Evolutionary conservation across 2,797 vertebrate genomes (phyloP), one percentile per base, ranked within the genome.

Genomic region (Argentina silus): DNA sequence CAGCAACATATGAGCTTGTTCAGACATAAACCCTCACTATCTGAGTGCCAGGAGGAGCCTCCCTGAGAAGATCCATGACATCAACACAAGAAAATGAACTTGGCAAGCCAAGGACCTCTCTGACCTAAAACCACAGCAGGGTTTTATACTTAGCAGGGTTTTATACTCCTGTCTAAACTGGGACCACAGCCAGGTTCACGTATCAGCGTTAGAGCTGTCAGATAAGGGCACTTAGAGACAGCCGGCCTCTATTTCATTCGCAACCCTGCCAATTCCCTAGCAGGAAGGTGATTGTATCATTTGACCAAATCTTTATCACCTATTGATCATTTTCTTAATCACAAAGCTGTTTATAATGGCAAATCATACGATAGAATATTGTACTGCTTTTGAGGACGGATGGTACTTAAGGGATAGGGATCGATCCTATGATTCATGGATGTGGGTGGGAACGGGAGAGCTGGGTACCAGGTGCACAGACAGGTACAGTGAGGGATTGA

Each of bases 131-230:
- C 70, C 70, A 71, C 6, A 0, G 66, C 44, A 61, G 80, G 60
- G 79, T 76, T 82, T 85, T 64, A 36, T 36, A 36, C 27, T n/a
- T n/a, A n/a, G n/a, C n/a, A n/a, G n/a, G n/a, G n/a, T n/a, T n/a
- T n/a, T n/a, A n/a, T n/a, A n/a, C n/a, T 71, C 76, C 76, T 77
- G 75, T 62, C 67, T 50, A 65, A 77, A 63, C 70, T 60, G 59
- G 73, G 67, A 74, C 47, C 47, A 60, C 42, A 78, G 74, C 72
- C 80, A 77, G 75, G 42, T 51, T 11, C 45, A 14, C 45, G 50
- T 62, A 56, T n/a, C 15, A 65, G 43, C n/a, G n/a, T n/a, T n/a
- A n/a, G n/a, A n/a, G n/a, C n/a, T 65, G 44, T 10, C 8, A 19
- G 63, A 45, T 11, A 19, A 65, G 44, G 10, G 9, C 4, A n/a